Evolutionary conservation across 2,797 vertebrate species (phyloP).

Genomic region (Lepus townsendii): DNA sequence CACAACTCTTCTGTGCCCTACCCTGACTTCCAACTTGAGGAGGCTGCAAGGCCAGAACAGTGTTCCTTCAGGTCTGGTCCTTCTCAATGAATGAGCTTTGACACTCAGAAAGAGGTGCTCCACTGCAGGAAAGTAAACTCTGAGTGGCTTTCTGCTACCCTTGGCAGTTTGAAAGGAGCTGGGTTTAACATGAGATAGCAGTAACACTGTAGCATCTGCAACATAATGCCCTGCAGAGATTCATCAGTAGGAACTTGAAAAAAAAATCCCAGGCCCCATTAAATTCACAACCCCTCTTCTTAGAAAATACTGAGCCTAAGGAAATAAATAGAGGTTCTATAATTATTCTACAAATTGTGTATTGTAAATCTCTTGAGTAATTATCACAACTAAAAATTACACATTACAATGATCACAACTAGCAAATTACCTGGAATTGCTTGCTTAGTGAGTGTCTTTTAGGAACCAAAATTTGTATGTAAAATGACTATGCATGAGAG

Average conservation of each 20-base stretch:
- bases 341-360: conserved; percentile 73
- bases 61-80: background rate
- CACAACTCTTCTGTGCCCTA: rapidly evolving
- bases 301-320: conserved; percentile 54
- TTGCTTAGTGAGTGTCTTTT: conserved; percentile 72
- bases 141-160: background rate
- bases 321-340: conserved; percentile 68
- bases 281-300: conserved; percentile 10
- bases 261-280: conserved; percentile 26
- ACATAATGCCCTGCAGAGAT: background rate
- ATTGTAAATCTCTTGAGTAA: conserved; percentile 76
- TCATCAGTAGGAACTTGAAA: background rate
- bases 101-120: background rate
- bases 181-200: background rate
- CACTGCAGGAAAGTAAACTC: background rate
- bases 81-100: background rate
- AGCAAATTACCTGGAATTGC: conserved; percentile 80
- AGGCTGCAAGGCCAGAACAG: background rate
- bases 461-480: conserved; percentile 72
- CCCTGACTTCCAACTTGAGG: background rate
- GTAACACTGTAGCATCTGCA: background rate
- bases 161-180: conserved; percentile 37
- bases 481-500: conserved; percentile 72
- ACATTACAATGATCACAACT: conserved; percentile 75
- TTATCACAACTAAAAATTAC: conserved; percentile 80